Evolutionary conservation across 2,888 invertebrate species (phyloP), one percentile per base, ranked within the genome.

Genomic region (Myathropa florea): DNA sequence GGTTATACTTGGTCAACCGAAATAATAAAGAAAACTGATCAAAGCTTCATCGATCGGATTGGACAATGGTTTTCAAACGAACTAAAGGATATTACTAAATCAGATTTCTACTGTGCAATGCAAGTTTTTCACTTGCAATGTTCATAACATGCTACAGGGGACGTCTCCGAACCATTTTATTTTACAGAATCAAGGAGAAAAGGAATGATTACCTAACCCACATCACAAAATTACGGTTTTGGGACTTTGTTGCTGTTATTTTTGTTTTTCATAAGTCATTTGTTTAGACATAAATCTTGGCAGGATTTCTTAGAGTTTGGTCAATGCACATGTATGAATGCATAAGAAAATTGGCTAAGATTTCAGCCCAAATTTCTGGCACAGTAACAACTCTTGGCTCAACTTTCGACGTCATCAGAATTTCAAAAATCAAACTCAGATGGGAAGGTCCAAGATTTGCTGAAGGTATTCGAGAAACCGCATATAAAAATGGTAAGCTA

Each of bases 401-500:
- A 46, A 6, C 46, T 0, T 18, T 0, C 18, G 18, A 2, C 46
- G n/a, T 2, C 18, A 18, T 46, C 18, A 18, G 18, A 18, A 7
- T 18, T 39, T 39, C 39, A 14, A 39, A 46, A 46, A 46, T 46
- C 46, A 46, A 46, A 46, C 6, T 9, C 7, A 18, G 4, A 18
- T n/a, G 7, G 18, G 9, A 46, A 18, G 4, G 46, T 1, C 18
- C 46, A 1, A 7, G 46, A 46, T 46, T 46, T 46, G n/a, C 46
- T 4, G n/a, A 46, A 46, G 46, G n/a, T n/a, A 46, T 18, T 18
- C 46, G 18, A 46, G 46, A 46, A 46, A 46, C 46, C 46, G 46
- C 46, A 46, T 46, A 18, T 18, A 7, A 46, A 46, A 18, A 55
- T 28, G 68, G 30, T 46, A 67, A 72, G 80, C 77, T 21, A 53